Conservation (phyloP, 2,113 vertebrate species). For the Zosterops lateralis region DNA sequence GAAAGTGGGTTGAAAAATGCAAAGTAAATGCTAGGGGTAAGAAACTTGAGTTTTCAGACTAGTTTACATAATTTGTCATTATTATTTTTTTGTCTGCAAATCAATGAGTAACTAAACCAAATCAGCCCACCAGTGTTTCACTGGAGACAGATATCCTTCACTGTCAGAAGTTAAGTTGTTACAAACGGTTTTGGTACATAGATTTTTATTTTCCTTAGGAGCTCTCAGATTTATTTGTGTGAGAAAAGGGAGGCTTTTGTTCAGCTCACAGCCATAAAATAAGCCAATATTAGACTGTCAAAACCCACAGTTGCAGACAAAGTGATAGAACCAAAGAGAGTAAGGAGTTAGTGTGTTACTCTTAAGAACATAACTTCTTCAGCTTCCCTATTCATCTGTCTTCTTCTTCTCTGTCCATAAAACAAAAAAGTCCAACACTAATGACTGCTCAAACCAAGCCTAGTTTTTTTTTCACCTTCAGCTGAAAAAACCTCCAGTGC, state of each 20-base stretch:
- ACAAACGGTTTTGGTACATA: neutral
- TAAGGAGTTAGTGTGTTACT: neutral
- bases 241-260: constrained; percentile 1
- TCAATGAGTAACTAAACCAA: neutral
- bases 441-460: neutral
- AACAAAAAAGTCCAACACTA: neutral
- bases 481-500: neutral
- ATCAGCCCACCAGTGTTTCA: neutral
- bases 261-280: constrained; percentile 6
- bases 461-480: neutral
- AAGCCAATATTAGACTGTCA: neutral
- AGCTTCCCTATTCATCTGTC: neutral
- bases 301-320: neutral
- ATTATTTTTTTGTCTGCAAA: neutral
- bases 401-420: neutral
- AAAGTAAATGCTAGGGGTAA: neutral
- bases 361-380: neutral
- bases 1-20: neutral
- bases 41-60: neutral
- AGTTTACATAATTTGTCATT: neutral
- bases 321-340: neutral
- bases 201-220: neutral
- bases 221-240: neutral
- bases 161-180: neutral
- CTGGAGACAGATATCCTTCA: neutral